Evolutionary conservation across 2,113 vertebrate species (phyloP), one percentile per base, ranked within the genome.

Genomic region (Ammodytes dubius): DNA sequence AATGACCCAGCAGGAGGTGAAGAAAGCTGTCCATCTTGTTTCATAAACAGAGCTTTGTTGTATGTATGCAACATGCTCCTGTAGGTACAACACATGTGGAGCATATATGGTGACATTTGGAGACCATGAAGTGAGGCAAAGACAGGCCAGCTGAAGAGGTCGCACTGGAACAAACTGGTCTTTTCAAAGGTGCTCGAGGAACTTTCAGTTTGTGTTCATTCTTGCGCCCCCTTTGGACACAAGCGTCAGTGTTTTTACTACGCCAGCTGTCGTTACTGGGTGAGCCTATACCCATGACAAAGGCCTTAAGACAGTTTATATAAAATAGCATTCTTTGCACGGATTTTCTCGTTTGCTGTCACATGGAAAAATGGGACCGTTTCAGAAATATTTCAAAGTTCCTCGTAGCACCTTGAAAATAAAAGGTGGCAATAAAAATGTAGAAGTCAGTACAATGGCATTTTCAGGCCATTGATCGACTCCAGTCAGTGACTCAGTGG

Each of bases 391-490:
- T 27, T 27, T 27, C 27, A 27, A 27, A 27, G 27, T 27, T 27
- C 27, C 27, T 27, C 27, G 27, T 27, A 27, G 27, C 27, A 27
- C 27, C 27, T 27, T 27, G 27, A 27, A 27, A 27, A 27, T 27
- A 27, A 27, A 49, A 63, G 64, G 1, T 53, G 68, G n/a, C 35
- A 50, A 47, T 49, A 59, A 1, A 27, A 69, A 82, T 73, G 37
- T 11, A n/a, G n/a, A n/a, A n/a, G n/a, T n/a, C 45, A 35, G 61
- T 63, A 43, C 15, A 60, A 56, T 46, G 57, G 37, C 0, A 43
- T 49, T 52, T 57, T 40, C 14, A 63, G 14, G 6, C 14, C 53
- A 42, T 15, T 58, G 54, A 83, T 81, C 49, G 43, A 39, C 27
- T 27, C 27, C 27, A 12, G 15, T 40, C 19, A 14, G 4, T 68